Percentiles rank a stretch among this genome's conserved stretches.
phyloP scores from a whole-genome alignment of 2,113 vertebrate genomes.

The Athene noctua region DNA sequence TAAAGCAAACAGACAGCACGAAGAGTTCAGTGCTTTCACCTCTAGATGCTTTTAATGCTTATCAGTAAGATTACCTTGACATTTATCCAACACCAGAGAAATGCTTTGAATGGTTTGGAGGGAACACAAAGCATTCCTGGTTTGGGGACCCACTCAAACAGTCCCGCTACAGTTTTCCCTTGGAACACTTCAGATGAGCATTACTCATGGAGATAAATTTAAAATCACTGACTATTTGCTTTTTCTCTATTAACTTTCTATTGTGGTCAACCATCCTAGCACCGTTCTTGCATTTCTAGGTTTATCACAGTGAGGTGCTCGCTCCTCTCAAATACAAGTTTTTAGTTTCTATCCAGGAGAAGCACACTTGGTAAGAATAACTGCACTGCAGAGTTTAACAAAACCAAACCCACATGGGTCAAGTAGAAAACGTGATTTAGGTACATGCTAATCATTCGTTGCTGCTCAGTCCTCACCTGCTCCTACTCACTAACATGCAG shows the following conservation, averaged over 20 bases:
- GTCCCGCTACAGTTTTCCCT: neutral
- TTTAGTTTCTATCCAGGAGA: neutral
- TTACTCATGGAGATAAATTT: neutral
- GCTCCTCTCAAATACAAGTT: neutral
- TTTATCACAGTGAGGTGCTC: neutral
- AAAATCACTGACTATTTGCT: neutral
- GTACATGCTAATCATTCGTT: neutral
- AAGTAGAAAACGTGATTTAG: neutral
- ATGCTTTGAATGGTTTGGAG: neutral
- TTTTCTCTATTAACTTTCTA: neutral
- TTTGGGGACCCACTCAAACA: neutral
- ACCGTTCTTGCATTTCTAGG: neutral
- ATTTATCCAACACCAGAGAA: neutral
- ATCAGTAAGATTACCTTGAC: neutral
- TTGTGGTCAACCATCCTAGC: neutral
- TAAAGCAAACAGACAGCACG: slow-evolving; percentile 36
- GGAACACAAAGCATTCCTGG: neutral
- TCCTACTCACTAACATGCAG: neutral
- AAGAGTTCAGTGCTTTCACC: neutral
- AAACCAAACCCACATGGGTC: neutral
- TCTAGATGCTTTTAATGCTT: neutral
- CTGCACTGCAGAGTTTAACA: neutral
- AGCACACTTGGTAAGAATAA: neutral
- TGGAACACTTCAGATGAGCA: neutral
- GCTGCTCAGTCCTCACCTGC: neutral